These are phyloP conservation scores for Nomia melanderi DNA, from an alignment of 1,140 invertebrate genomes.

Conservation along the genomic window DNA sequence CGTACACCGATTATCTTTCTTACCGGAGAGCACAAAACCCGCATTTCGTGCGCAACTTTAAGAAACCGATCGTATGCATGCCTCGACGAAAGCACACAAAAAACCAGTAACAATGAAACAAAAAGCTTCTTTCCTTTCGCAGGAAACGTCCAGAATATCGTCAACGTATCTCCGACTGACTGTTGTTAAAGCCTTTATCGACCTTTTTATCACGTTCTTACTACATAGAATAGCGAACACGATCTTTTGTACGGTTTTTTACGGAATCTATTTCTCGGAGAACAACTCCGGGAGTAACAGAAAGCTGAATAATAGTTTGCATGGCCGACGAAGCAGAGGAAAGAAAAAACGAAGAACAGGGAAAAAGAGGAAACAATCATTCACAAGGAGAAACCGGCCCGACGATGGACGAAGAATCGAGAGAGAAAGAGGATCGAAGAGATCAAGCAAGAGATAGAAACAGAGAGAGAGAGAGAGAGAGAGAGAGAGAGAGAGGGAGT, in stretches of 20 bases:
- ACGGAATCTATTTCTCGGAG: constrained; percentile 5
- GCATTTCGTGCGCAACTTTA: constrained; percentile 14
- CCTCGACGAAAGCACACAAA: constrained; percentile 14
- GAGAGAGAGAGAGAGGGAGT: no score
- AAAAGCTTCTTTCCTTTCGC: constrained; percentile 38
- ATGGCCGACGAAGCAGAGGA: no score
- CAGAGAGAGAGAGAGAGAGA: not conserved
- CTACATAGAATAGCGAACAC: constrained; percentile 11
- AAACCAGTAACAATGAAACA: no score
- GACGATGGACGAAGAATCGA: not conserved
- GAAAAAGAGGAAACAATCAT: not conserved
- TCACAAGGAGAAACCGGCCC: not conserved
- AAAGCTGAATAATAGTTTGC: no score
- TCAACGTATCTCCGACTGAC: constrained; percentile 46
- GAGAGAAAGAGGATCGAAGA: constrained; percentile 22
- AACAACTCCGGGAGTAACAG: not conserved
- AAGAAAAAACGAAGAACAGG: no score
- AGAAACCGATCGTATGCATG: not conserved
- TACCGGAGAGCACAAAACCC: constrained; percentile 4
- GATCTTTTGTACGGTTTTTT: constrained; percentile 41
- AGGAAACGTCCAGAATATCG: constrained; percentile 55
- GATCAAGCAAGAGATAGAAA: constrained; percentile 8
- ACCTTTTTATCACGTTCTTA: constrained; percentile 43
- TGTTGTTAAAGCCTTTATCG: constrained; percentile 31
- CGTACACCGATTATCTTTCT: not conserved